Percentiles rank a stretch among this genome's conserved stretches.
Conservation (phyloP, 2,113 vertebrate genomes). For the Epinephelus cyanopodus region DNA sequence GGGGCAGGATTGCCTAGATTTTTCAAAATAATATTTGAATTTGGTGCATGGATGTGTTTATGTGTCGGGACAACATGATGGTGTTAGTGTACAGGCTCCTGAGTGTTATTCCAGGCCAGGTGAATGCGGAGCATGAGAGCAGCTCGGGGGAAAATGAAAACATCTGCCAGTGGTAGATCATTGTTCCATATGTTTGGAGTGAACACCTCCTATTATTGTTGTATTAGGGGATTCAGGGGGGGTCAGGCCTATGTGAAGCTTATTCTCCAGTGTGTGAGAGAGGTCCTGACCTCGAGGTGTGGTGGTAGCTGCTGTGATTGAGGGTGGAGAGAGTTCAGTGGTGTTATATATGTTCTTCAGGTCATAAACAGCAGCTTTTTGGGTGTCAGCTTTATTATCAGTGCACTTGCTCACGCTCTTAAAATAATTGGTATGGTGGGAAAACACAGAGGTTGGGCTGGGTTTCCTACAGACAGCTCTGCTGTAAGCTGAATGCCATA, state of each 20-base stretch:
- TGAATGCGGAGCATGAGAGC: slow-evolving; percentile 19
- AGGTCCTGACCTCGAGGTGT: slow-evolving; percentile 1
- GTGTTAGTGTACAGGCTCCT: slow-evolving; percentile 1
- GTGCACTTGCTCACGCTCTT: neutral
- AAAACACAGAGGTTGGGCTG: neutral
- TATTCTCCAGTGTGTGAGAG: neutral
- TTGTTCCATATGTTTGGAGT: slow-evolving; percentile 21
- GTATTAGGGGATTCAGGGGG: neutral
- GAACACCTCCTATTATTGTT: slow-evolving; percentile 38
- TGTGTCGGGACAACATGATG: neutral
- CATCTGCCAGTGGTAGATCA: slow-evolving; percentile 16
- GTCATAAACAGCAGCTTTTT: slow-evolving; percentile 5
- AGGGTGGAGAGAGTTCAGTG: slow-evolving; percentile 6
- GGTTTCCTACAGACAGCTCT: slow-evolving; percentile 4
- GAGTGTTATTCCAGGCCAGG: slow-evolving; percentile 23
- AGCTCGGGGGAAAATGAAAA: neutral
- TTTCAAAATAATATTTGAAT: neutral
- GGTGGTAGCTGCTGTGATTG: neutral
- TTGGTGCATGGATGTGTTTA: neutral
- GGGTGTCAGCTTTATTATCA: slow-evolving; percentile 12
- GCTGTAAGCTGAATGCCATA: neutral
- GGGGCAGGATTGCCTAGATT: neutral
- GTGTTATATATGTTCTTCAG: neutral
- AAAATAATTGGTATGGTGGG: neutral
- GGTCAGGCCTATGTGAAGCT: neutral